phyloP scores from a whole-genome alignment of 2,888 invertebrate genomes.

The Sesia apiformis region DNA sequence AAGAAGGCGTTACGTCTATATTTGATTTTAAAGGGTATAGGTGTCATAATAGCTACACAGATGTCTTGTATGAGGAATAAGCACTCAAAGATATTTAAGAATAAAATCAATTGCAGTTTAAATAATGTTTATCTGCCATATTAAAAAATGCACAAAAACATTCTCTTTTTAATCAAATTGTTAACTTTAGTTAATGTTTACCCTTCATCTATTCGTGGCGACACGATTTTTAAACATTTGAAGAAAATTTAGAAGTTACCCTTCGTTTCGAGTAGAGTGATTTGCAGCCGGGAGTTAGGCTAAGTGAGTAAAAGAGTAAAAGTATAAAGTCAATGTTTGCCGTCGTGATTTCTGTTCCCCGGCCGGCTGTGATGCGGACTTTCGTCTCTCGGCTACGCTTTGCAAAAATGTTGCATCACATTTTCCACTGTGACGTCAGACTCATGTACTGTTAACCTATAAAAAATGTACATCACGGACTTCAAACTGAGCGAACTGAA shows the following conservation, averaged over 20 bases:
- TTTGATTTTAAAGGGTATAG: too few species aligned
- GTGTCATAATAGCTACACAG: too few species aligned
- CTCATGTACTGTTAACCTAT: not conserved
- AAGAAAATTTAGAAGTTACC: constrained; percentile 44
- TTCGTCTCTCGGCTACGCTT: constrained; percentile 15
- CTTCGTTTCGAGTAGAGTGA: constrained; percentile 52
- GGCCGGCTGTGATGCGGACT: constrained; percentile 44
- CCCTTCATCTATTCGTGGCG: constrained; percentile 32
- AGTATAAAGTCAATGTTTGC: constrained; percentile 72
- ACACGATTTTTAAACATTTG: constrained; percentile 44
- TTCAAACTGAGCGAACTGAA: not conserved
- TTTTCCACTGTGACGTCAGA: not conserved
- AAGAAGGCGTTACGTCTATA: too few species aligned
- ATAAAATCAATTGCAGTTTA: too few species aligned
- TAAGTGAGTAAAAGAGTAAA: constrained; percentile 71
- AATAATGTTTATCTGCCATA: too few species aligned
- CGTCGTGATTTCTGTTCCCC: constrained; percentile 61
- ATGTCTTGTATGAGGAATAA: too few species aligned
- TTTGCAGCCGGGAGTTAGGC: constrained; percentile 56
- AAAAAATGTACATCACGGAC: not conserved
- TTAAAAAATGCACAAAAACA: too few species aligned
- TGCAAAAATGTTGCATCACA: constrained; percentile 10
- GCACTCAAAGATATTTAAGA: too few species aligned
- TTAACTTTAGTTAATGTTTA: constrained; percentile 16
- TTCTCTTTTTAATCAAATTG: not conserved